Conservation (phyloP, 2,113 vertebrate genomes). For the Chitala chitala region DNA sequence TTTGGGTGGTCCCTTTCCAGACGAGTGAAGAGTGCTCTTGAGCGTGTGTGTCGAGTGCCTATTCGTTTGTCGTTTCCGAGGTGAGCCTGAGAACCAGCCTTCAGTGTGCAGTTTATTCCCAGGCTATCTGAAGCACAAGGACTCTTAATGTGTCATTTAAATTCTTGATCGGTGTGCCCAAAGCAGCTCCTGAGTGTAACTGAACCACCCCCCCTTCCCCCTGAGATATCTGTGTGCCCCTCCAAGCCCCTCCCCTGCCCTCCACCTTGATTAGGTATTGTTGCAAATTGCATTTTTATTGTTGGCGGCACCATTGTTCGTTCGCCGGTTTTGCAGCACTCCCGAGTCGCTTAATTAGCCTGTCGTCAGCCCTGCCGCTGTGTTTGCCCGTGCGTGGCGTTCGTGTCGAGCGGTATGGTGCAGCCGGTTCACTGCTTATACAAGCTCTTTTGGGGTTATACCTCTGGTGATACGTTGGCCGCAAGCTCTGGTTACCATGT, state of each 20-base stretch:
- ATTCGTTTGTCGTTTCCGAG: too few species aligned
- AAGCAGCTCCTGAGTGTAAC: too few species aligned
- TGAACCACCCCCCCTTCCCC: too few species aligned
- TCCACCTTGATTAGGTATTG: constrained; percentile 38
- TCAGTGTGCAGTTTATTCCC: too few species aligned
- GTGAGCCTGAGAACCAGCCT: too few species aligned
- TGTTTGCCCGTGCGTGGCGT: constrained; percentile 40
- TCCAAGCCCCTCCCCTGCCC: constrained; percentile 24
- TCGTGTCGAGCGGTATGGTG: background rate
- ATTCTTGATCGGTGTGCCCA: background rate
- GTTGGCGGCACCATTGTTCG: constrained; percentile 53
- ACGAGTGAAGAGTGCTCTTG: too few species aligned
- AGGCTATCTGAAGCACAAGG: too few species aligned
- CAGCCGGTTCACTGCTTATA: background rate
- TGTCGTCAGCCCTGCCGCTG: constrained; percentile 55
- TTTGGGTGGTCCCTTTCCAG: background rate
- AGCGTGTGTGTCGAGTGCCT: too few species aligned
- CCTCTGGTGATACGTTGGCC: too few species aligned
- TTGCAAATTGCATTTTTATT: constrained; percentile 52
- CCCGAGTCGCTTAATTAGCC: constrained; percentile 61
- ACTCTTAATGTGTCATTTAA: background rate
- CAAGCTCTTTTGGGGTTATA: too few species aligned
- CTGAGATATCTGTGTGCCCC: too few species aligned
- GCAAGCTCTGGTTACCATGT: too few species aligned
- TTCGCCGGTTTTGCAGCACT: constrained; percentile 53